Conservation (phyloP, 2,797 vertebrate species). For the Macrochelys suwanniensis region DNA sequence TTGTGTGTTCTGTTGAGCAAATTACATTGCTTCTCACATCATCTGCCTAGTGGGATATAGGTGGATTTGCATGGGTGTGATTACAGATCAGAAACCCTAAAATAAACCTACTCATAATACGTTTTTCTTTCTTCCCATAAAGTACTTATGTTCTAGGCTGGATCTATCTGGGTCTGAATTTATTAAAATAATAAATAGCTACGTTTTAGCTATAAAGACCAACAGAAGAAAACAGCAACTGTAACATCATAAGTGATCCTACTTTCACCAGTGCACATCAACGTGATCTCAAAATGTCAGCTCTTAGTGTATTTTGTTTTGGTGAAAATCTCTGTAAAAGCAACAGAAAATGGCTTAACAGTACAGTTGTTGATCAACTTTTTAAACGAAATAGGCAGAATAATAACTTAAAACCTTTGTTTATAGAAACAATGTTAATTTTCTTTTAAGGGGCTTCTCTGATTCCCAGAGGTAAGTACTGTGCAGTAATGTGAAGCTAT, state of each 20-base stretch:
- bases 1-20: not conserved
- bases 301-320: not conserved
- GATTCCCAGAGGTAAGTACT: not conserved
- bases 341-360: not conserved
- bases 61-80: not conserved
- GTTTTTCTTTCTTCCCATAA: slow-evolving; percentile 21
- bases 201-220: not conserved
- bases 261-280: not conserved
- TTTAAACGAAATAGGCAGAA: not conserved
- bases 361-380: not conserved
- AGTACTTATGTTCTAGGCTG: not conserved
- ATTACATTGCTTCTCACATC: not conserved
- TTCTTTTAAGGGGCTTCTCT: not conserved
- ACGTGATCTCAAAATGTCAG: not conserved
- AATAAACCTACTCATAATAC: not conserved
- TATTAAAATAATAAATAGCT: slow-evolving; percentile 7
- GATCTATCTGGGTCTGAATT: not conserved
- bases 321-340: not conserved
- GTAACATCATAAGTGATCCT: not conserved
- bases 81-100: not conserved
- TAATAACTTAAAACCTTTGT: not conserved
- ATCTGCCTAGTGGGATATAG: not conserved
- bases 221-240: not conserved
- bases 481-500: not conserved
- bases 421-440: not conserved